Conservation (phyloP, 2,797 vertebrate genomes). For the Eupleurogrammus muticus region DNA sequence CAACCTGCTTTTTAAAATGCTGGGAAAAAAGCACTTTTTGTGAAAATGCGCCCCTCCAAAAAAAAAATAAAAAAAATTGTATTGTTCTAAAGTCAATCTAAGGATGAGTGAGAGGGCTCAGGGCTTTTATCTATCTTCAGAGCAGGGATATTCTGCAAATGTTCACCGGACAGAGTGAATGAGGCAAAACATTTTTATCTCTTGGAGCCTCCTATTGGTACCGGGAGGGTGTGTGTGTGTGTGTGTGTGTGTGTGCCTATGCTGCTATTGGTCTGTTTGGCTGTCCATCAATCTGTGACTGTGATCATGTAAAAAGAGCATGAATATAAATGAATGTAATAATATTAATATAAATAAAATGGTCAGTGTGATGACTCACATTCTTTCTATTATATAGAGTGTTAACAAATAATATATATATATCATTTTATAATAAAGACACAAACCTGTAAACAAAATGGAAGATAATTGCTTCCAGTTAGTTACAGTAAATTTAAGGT, state of each 20-base stretch:
- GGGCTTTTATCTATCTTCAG: slow-evolving; percentile 11
- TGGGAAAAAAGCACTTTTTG: slow-evolving; percentile 16
- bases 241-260: slow-evolving; percentile 57
- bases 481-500: neutral
- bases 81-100: slow-evolving; percentile 6
- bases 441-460: no score
- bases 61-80: no score
- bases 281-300: slow-evolving; percentile 41
- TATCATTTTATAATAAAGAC: no score
- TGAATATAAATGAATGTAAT: slow-evolving; percentile 48
- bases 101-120: slow-evolving; percentile 34
- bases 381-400: neutral
- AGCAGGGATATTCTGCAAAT: slow-evolving; percentile 6
- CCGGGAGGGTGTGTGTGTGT: neutral
- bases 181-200: slow-evolving; percentile 10
- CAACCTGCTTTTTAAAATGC: slow-evolving; percentile 39
- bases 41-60: no score
- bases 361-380: neutral
- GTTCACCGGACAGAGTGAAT: slow-evolving; percentile 4
- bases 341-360: slow-evolving; percentile 59
- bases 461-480: no score
- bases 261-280: slow-evolving; percentile 63
- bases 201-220: slow-evolving; percentile 27
- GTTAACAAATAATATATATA: no score
- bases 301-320: slow-evolving; percentile 48